Base-by-base conservation (phyloP, 2,113 vertebrate species). In the Antechinus stuartii region DNA sequence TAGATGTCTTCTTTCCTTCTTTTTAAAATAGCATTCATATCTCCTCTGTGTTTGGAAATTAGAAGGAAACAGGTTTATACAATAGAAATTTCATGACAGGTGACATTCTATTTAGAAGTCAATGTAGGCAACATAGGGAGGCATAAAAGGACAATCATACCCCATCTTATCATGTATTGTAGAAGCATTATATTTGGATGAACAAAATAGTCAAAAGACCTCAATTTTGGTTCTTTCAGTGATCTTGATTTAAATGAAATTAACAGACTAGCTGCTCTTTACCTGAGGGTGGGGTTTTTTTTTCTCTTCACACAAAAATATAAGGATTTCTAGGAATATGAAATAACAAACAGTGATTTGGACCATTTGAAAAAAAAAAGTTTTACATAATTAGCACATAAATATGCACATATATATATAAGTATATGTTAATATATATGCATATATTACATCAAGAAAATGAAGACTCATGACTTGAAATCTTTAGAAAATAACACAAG, bases 321-420 rank as follows among this genome's bases (percentile, higher is more conserved):
- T 56, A 56, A 56, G 23, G 42, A 92, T 24, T 90, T 22, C 0
- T 68, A 91, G 1, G 95, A 95, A 92, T 95, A 19, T 30, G 96
- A 94, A 94, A 92, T 42, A 57, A 8, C 90, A 47, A 56, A 57
- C 50, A 35, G 1, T 47, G 90, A 89, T 91, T 57, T 84, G 35
- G 16, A 84, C 30, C 11, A 30, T 68, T 68, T 14, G 30, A 68
- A 35, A 61, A 68, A 61, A 35, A 61, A n/a, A 16, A 35, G 24
- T 9, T 56, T 57, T 68, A 35, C 30, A 27, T 25, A 76, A 6
- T n/a, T 76, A 25, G 14, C 61, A 76, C 5, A 7, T n/a, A 76
- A n/a, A 76, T 76, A 76, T 84, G 61, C 16, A 76, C n/a, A 76
- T 35, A 68, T 61, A 10, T 26, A 4, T 35, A 61, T 30, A 4